A percentile compares a stretch with the other conserved stretches of the same genome.
phyloP scores from a whole-genome alignment of 2,797 vertebrate species.

The Podarcis lilfordi region DNA sequence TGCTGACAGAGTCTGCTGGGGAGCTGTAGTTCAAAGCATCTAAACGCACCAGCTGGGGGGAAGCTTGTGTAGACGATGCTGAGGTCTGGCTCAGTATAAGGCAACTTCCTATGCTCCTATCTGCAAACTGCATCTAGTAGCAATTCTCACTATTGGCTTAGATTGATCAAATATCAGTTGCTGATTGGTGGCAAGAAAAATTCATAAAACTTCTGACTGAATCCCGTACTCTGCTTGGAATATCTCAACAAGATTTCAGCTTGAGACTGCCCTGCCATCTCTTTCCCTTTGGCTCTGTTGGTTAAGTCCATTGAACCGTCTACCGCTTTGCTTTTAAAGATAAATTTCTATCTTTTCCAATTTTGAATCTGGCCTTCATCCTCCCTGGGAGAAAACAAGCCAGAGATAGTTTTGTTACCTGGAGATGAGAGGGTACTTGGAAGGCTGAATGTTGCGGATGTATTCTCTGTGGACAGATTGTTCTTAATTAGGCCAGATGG shows the following conservation, averaged over 20 bases:
- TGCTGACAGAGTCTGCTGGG: no score
- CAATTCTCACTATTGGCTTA: not conserved
- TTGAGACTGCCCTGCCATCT: not conserved
- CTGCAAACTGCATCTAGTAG: no score
- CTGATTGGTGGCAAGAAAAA: not conserved
- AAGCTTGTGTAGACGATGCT: no score
- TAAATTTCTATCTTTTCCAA: not conserved
- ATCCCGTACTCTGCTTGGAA: not conserved
- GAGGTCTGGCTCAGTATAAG: no score
- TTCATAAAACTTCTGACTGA: not conserved
- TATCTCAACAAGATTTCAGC: not conserved
- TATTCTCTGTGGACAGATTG: not conserved
- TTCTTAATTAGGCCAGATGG: slow-evolving; percentile 26
- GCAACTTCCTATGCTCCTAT: no score
- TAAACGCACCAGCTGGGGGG: no score
- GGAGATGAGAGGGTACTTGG: not conserved
- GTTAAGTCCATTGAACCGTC: no score
- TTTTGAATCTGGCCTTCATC: not conserved
- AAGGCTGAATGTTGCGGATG: slow-evolving; percentile 1
- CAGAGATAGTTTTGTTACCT: not conserved
- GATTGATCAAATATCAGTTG: not conserved
- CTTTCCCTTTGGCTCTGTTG: not conserved
- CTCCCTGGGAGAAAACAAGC: not conserved
- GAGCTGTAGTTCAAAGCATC: no score
- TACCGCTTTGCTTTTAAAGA: not conserved